Evolutionary conservation across 1,140 invertebrate genomes (phyloP).

Genomic region (Sogatella furcifera): DNA sequence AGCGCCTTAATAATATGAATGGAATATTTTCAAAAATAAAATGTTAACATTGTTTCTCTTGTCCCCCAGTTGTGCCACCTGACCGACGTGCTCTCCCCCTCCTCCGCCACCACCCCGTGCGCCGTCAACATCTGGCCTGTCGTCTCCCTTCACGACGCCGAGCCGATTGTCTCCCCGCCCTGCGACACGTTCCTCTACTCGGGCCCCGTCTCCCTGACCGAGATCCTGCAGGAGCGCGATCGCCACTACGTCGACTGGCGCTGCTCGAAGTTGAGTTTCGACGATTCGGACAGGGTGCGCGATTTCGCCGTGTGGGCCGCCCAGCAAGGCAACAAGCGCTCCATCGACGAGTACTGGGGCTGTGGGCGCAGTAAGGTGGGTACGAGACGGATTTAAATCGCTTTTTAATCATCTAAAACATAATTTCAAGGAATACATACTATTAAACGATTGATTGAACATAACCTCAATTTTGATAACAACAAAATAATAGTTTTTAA

Average conservation of each 20-base stretch:
- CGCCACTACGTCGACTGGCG: not conserved
- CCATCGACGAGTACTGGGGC: not conserved
- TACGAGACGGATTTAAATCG: no score
- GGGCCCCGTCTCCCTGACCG: conserved; percentile 26
- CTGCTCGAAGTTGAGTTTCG: not conserved
- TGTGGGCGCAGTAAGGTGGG: not conserved
- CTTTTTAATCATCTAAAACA: no score
- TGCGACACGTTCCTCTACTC: conserved; percentile 7
- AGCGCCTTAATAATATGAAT: no score
- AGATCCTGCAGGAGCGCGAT: conserved; percentile 24
- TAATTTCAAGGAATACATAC: no score
- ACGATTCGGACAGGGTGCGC: not conserved
- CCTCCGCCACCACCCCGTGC: not conserved
- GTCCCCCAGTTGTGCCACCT: no score
- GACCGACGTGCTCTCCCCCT: not conserved
- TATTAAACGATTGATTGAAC: no score
- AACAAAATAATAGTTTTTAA: no score
- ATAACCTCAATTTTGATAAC: no score
- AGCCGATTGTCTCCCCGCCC: not conserved
- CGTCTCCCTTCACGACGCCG: not conserved
- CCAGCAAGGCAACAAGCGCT: not conserved
- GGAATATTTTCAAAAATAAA: no score
- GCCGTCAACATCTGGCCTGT: not conserved
- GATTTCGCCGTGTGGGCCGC: not conserved
- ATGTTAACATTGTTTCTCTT: no score